phyloP scores from a whole-genome alignment of 1,140 invertebrate genomes.

The Drosophila pallidifrons region DNA sequence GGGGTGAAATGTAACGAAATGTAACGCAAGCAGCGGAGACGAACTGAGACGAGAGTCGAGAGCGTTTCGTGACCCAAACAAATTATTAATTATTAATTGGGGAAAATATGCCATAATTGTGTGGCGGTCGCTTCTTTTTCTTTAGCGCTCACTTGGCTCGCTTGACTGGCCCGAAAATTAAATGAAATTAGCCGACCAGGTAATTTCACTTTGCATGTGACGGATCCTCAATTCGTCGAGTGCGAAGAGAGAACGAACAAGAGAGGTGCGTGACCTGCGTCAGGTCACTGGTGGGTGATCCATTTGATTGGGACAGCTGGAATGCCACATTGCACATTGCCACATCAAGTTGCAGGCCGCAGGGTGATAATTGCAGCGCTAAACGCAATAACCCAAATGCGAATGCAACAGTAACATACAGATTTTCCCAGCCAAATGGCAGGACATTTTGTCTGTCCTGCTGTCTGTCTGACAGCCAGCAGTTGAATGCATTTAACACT shows the following conservation, averaged over 20 bases:
- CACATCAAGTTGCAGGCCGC: slow-evolving; percentile 42
- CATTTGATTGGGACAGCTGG: slow-evolving; percentile 74
- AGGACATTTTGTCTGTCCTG: slow-evolving; percentile 11
- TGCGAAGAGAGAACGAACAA: not conserved
- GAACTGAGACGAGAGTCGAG: slow-evolving; percentile 24
- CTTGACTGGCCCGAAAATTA: slow-evolving; percentile 75
- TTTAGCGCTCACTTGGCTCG: slow-evolving; percentile 39
- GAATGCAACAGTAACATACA: slow-evolving; percentile 1
- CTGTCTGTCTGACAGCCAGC: slow-evolving; percentile 39
- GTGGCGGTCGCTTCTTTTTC: slow-evolving; percentile 67
- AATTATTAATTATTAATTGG: slow-evolving; percentile 85
- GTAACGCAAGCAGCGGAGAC: slow-evolving; percentile 20
- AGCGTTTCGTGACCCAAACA: slow-evolving; percentile 81
- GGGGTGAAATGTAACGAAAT: slow-evolving; percentile 26
- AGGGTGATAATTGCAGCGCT: slow-evolving; percentile 74
- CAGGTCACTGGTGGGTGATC: slow-evolving; percentile 50
- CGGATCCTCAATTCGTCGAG: slow-evolving; percentile 54
- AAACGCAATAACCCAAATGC: slow-evolving; percentile 68
- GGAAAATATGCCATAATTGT: slow-evolving; percentile 84
- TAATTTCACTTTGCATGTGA: slow-evolving; percentile 84
- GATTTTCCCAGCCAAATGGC: slow-evolving; percentile 22
- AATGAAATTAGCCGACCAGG: slow-evolving; percentile 78
- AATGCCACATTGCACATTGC: slow-evolving; percentile 26
- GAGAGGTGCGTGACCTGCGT: slow-evolving; percentile 60
- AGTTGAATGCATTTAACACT: slow-evolving; percentile 78